A percentile compares a stretch with the other conserved stretches of the same genome.
phyloP scores from a whole-genome alignment of 2,797 vertebrate genomes.

The Melanotaenia parkinsoni region DNA sequence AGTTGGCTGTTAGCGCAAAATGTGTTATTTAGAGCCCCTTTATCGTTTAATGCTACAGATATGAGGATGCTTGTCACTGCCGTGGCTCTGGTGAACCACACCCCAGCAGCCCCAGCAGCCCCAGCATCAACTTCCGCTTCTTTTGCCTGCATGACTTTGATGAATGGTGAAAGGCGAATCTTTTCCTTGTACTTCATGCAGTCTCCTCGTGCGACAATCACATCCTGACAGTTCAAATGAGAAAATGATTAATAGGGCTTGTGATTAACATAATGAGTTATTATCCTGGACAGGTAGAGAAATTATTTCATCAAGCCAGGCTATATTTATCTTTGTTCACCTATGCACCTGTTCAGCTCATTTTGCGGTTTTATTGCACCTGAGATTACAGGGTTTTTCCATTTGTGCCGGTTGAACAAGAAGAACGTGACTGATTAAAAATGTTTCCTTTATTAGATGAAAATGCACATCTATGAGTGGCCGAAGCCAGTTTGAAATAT shows the following conservation, averaged over 20 bases:
- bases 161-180: constrained; percentile 70
- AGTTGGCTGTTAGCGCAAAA: constrained; percentile 39
- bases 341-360: constrained; percentile 78
- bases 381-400: constrained; percentile 64
- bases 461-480: constrained; percentile 64
- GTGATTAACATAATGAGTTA: constrained; percentile 81
- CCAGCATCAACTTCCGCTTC: constrained; percentile 20
- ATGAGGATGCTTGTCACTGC: constrained; percentile 37
- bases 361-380: constrained; percentile 71
- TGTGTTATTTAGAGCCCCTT: constrained; percentile 34
- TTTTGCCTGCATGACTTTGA: constrained; percentile 55
- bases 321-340: constrained; percentile 80
- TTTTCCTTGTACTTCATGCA: constrained; percentile 57
- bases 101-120: not conserved
- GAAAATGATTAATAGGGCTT: constrained; percentile 79
- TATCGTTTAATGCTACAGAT: constrained; percentile 38
- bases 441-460: constrained; percentile 57
- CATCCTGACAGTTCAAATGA: constrained; percentile 79
- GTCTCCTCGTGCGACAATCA: constrained; percentile 72
- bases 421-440: constrained; percentile 52
- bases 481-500: constrained; percentile 32
- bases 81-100: constrained; percentile 17
- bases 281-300: constrained; percentile 79
- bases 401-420: constrained; percentile 63
- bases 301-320: constrained; percentile 80